A percentile compares a stretch with the other conserved stretches of the same genome.
phyloP scores from a whole-genome alignment of 1,140 invertebrate species.

The Papilio helenus region DNA sequence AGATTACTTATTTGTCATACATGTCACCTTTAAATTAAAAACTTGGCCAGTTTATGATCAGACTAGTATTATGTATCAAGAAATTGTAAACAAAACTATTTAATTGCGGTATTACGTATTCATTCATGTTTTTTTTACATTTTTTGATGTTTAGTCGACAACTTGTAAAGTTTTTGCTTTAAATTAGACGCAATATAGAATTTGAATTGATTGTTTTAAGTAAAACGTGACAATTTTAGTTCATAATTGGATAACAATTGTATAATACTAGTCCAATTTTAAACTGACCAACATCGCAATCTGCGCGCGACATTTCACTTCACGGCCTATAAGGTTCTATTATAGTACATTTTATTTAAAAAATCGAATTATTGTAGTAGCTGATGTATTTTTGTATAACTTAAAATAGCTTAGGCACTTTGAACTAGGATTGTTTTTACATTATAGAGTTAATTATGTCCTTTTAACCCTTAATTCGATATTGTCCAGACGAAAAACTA shows the following conservation, averaged over 20 bases:
- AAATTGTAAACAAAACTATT: background rate
- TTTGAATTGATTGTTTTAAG: too few relatives aligned
- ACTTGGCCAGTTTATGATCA: background rate
- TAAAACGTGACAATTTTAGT: background rate
- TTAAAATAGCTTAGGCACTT: background rate
- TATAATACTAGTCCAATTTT: too few relatives aligned
- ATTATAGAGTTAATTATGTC: background rate
- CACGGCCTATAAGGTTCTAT: conserved; percentile 31
- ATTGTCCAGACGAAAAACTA: too few relatives aligned
- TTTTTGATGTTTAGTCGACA: too few relatives aligned
- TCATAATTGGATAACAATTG: background rate
- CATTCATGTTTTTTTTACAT: too few relatives aligned
- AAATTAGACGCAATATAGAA: too few relatives aligned
- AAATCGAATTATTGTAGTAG: background rate
- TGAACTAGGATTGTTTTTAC: background rate
- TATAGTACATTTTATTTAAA: conserved; percentile 1
- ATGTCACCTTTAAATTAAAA: background rate
- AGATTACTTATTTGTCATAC: background rate
- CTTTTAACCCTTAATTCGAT: too few relatives aligned
- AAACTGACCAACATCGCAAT: too few relatives aligned
- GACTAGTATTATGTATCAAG: background rate
- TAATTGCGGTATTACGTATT: too few relatives aligned
- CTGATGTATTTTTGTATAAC: conserved; percentile 15
- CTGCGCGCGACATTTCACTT: background rate
- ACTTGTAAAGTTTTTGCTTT: too few relatives aligned